phyloP scores from a whole-genome alignment of 2,797 vertebrate genomes.

The Synaphobranchus kaupii region DNA sequence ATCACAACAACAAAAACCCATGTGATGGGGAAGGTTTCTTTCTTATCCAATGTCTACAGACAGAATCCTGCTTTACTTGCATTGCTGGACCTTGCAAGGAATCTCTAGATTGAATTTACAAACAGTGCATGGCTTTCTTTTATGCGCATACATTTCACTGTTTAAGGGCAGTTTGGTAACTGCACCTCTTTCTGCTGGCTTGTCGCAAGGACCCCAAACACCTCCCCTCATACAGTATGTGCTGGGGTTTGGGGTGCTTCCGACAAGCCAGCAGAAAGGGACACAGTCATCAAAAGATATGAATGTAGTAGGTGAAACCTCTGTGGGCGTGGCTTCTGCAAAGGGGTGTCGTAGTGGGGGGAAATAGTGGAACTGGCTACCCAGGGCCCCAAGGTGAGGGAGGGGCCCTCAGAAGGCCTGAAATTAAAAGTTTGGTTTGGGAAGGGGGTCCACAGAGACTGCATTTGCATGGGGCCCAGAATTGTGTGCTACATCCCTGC shows the following conservation, averaged over 20 bases:
- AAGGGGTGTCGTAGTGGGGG: not conserved
- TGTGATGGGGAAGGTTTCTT: no score
- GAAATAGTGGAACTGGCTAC: no score
- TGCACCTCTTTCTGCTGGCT: not conserved
- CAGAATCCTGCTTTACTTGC: not conserved
- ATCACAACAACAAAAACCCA: not conserved
- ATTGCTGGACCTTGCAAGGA: not conserved
- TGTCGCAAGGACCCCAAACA: not conserved
- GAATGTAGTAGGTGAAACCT: not conserved
- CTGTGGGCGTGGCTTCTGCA: not conserved
- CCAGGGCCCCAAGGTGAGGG: no score
- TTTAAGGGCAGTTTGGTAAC: not conserved
- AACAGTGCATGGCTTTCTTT: not conserved
- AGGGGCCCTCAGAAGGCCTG: no score
- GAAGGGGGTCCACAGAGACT: no score
- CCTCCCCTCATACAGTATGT: not conserved
- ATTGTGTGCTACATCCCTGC: no score
- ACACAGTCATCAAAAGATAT: not conserved
- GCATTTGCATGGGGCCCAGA: no score
- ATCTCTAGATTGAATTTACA: not conserved
- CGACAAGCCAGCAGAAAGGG: not conserved
- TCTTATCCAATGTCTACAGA: not conserved
- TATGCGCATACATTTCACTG: not conserved
- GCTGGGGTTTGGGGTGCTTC: not conserved
- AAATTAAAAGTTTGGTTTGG: no score